Evolutionary conservation across 53 echinoderm and acorn worm species (phyloP).

Genomic region (Mesocentrotus franciscanus): DNA sequence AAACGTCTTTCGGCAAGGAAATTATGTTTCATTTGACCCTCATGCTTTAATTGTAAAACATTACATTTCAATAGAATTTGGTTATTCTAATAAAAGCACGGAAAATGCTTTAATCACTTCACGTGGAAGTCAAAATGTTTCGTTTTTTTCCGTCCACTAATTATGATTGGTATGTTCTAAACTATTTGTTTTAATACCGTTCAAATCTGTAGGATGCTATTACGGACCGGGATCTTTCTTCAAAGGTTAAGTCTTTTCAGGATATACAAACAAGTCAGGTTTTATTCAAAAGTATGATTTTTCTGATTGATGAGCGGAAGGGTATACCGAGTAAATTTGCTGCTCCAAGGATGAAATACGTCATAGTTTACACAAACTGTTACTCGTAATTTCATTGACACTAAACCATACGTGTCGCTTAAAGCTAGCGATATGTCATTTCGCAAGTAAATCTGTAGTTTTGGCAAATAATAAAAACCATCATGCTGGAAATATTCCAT

Average conservation of each 20-base stretch:
- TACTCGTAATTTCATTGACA: neutral
- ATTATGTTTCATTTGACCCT: neutral
- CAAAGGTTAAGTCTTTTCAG: neutral
- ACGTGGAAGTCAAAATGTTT: too few species aligned
- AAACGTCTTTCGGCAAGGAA: too few species aligned
- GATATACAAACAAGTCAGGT: neutral
- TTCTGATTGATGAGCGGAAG: neutral
- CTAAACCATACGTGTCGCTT: neutral
- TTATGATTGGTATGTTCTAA: too few species aligned
- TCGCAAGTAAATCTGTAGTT: neutral
- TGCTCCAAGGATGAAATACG: neutral
- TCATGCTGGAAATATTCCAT: neutral
- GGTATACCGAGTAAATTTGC: neutral
- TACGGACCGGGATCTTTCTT: neutral
- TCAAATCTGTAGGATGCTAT: neutral
- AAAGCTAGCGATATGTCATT: neutral
- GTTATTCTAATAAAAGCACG: too few species aligned
- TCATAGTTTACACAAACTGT: neutral
- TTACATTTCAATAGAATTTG: too few species aligned
- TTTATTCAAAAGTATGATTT: neutral
- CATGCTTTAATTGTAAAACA: neutral
- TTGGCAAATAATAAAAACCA: neutral
- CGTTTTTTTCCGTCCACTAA: too few species aligned
- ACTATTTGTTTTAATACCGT: too few species aligned
- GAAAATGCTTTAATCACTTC: too few species aligned